Evolutionary conservation across 2,888 invertebrate species (phyloP).

Genomic region (Disparrhopalites patrizii): DNA sequence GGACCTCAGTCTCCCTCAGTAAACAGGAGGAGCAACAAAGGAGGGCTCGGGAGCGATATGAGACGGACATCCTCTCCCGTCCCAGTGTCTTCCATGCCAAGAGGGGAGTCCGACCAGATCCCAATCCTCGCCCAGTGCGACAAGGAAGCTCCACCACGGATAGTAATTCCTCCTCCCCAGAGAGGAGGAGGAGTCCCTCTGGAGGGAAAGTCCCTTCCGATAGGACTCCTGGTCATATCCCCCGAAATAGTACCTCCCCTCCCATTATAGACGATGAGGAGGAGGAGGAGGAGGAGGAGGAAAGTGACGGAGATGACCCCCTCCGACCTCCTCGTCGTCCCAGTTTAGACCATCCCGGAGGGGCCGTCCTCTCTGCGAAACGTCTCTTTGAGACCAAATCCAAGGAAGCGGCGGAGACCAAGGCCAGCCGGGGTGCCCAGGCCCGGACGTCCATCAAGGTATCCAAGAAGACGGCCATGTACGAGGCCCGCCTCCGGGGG

Average conservation of each 20-base stretch:
- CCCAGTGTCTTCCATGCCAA: constrained; percentile 35
- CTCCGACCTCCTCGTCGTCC: constrained; percentile 33
- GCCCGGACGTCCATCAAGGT: constrained; percentile 29
- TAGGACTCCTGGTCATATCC: background rate
- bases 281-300: constrained; percentile 9
- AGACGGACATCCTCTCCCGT: constrained; percentile 45
- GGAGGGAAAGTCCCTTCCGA: too few species aligned
- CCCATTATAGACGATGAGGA: background rate
- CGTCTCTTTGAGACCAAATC: constrained; percentile 66
- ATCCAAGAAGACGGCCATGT: constrained; percentile 44
- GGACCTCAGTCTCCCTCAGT: constrained; percentile 11
- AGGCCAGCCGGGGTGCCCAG: constrained; percentile 28
- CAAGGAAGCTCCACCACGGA: constrained; percentile 31
- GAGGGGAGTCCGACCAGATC: constrained; percentile 35
- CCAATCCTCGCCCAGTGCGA: constrained; percentile 35
- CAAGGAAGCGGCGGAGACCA: constrained; percentile 40
- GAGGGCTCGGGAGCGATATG: too few species aligned
- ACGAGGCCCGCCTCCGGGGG: constrained; percentile 45
- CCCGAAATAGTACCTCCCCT: background rate
- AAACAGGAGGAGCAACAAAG: too few species aligned
- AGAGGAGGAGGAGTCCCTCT: constrained; percentile 34
- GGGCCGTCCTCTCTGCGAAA: constrained; percentile 67
- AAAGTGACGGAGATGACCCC: constrained; percentile 34
- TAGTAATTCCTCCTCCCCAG: too few species aligned
- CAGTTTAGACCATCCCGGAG: constrained; percentile 54